These are phyloP conservation scores for Standfussiana lucernea DNA, from an alignment of 2,888 invertebrate species.

Conservation along the genomic window DNA sequence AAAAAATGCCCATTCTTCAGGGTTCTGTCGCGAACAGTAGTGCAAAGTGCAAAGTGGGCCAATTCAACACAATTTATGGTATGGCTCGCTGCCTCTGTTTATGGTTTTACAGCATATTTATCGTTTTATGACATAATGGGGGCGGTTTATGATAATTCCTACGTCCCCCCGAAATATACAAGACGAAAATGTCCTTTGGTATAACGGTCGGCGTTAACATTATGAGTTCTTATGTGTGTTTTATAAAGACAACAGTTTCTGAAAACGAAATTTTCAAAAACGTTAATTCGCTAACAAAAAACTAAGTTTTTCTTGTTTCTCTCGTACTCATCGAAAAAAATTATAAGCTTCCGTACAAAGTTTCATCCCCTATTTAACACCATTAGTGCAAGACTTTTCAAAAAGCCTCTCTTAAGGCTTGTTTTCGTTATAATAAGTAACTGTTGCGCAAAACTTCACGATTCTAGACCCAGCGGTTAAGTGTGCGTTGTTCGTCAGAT, in stretches of 20 bases:
- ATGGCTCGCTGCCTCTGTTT: constrained; percentile 85
- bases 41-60: constrained; percentile 84
- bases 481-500: background rate
- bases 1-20: constrained; percentile 66
- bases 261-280: background rate
- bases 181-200: constrained; percentile 67
- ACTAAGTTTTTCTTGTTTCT: background rate
- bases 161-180: constrained; percentile 61
- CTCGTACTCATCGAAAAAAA: background rate
- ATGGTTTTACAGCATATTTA: constrained; percentile 90
- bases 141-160: constrained; percentile 83
- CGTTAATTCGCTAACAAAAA: background rate
- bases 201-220: constrained; percentile 49
- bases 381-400: background rate
- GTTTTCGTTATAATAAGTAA: background rate
- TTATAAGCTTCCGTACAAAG: background rate
- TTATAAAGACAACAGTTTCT: background rate
- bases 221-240: constrained; percentile 9
- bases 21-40: constrained; percentile 69
- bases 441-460: background rate
- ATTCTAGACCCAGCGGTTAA: background rate
- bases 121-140: constrained; percentile 86
- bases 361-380: background rate
- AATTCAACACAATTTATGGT: constrained; percentile 86
- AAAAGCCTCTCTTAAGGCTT: background rate